Evolutionary conservation across 2,888 invertebrate genomes (phyloP), one percentile per base, ranked within the genome.

Genomic region (Anagyrus pseudococci): DNA sequence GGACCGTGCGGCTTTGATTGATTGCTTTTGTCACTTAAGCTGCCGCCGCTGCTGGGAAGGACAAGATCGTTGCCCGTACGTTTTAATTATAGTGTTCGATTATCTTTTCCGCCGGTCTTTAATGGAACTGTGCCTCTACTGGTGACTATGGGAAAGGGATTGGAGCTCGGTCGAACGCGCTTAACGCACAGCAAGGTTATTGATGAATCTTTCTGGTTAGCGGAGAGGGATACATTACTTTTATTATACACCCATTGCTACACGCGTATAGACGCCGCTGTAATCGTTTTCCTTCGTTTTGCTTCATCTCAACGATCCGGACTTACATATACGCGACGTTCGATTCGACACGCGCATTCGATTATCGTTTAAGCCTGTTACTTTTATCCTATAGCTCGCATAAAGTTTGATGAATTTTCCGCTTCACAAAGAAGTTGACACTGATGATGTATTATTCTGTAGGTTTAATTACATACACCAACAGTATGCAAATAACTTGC

Each of bases 11-110:
- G 72, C 72, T 77, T 77, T 79, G 79, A 80, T 79, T 74, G 77
- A 80, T 80, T 71, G 74, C 77, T 76, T 78, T 77, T 78, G 77
- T 79, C 77, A 76, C 76, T 78, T 75, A 74, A 44, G 29, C 33
- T 20, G 20, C 37, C 20, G 19, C 26, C 7, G 22, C 26, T 4
- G 19, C 29, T 2, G 23, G 43, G 53, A 46, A 48, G 57, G 37
- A 57, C 56, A 33, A 53, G 54, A 52, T 57, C 65, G 62, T 54
- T 66, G 59, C 65, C 67, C 70, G 69, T 71, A 69, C 67, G 70
- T 73, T 74, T 73, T 75, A 75, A 77, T 77, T 74, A 74, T 63
- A 48, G 54, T n/a, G 17, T 48, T 57, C 58, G 65, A 67, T 67
- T 66, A 66, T 67, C 63, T 61, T 56, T 46, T 10, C 22, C 25